Percentiles rank a stretch among this genome's conserved stretches.
These are phyloP conservation scores for Apoda limacodes DNA, from an alignment of 2,888 invertebrate species.

Conservation along the genomic window DNA sequence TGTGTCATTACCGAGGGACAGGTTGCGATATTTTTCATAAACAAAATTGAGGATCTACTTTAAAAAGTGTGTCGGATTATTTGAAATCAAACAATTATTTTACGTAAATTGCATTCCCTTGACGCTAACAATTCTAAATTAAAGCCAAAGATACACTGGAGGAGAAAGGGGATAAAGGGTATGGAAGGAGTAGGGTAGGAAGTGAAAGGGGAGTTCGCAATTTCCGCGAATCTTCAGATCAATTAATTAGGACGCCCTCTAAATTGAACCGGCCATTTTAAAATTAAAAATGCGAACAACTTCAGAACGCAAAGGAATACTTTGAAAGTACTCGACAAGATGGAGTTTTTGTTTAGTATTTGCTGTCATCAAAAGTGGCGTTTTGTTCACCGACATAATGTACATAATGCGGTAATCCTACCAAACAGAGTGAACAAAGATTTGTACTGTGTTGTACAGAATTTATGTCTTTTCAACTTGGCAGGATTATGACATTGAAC, in stretches of 20 bases:
- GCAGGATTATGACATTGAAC: no score
- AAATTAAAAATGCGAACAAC: conserved; percentile 21
- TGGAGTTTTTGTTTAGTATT: no score
- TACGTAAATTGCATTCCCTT: conserved; percentile 66
- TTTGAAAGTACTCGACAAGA: not conserved
- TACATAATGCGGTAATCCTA: no score
- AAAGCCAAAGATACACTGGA: conserved; percentile 60
- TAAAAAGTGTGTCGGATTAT: conserved; percentile 36
- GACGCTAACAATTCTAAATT: conserved; percentile 66
- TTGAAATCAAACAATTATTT: conserved; percentile 66
- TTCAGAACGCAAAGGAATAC: conserved; percentile 9
- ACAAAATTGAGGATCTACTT: conserved; percentile 36
- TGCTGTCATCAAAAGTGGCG: no score
- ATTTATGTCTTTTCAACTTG: no score
- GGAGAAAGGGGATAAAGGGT: conserved; percentile 23
- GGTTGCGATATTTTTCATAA: conserved; percentile 26
- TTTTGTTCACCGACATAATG: no score
- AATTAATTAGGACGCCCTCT: conserved; percentile 61
- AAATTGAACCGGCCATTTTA: conserved; percentile 50
- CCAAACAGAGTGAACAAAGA: no score
- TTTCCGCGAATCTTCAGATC: conserved; percentile 61
- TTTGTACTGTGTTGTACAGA: no score
- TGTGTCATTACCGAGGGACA: not conserved
- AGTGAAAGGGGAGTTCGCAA: conserved; percentile 32
- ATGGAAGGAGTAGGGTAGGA: conserved; percentile 19